These are phyloP conservation scores for Pomatostomus ruficeps DNA, from an alignment of 2,113 vertebrate genomes.

Conservation along the genomic window DNA sequence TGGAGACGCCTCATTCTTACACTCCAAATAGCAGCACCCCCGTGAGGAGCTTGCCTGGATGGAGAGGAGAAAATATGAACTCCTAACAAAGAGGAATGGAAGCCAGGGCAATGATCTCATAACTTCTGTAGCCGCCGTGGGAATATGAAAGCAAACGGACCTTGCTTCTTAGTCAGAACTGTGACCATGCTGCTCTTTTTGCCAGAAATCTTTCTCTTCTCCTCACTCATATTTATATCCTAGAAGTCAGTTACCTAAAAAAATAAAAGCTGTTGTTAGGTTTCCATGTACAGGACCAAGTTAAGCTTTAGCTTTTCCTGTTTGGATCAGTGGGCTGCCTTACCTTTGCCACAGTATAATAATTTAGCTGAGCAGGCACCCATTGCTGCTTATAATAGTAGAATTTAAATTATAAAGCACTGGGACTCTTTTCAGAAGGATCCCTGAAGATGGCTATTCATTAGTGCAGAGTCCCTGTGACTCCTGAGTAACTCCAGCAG, in stretches of 20 bases:
- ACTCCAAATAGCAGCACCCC: background rate
- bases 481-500: background rate
- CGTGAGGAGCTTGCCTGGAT: background rate
- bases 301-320: background rate
- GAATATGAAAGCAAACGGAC: background rate
- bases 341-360: background rate
- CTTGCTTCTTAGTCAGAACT: background rate
- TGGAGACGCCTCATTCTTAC: background rate
- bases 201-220: background rate
- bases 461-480: background rate
- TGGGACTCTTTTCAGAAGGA: background rate
- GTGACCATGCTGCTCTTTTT: background rate
- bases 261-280: background rate
- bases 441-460: background rate
- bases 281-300: background rate
- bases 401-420: background rate
- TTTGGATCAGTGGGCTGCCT: background rate
- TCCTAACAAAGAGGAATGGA: background rate
- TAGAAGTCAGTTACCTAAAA: background rate
- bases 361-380: background rate
- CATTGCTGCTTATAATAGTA: background rate
- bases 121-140: background rate
- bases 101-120: background rate
- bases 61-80: background rate
- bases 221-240: background rate